Base-by-base conservation (phyloP, 2,888 invertebrate species). In the Criorhina ranunculi region DNA sequence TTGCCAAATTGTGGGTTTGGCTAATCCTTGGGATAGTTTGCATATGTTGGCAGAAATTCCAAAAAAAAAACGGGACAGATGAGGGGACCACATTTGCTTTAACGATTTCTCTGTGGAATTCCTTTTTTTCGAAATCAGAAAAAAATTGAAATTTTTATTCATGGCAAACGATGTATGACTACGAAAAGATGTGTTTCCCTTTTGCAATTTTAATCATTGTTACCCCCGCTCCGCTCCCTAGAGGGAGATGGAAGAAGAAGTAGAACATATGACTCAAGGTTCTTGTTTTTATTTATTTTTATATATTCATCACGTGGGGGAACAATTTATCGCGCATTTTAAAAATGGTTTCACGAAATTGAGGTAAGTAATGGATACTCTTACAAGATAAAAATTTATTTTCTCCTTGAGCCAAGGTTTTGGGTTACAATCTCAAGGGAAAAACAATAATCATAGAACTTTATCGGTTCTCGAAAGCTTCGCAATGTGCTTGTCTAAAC, bases 1-100 rank as follows among this genome's bases (percentile, higher is more conserved):
- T 24, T 24, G 24, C 2, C 24, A n/a, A n/a, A n/a, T 24, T 24
- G 24, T 24, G 24, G 42, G n/a, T n/a, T n/a, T 24, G 29, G 42
- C 51, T 60, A 72, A 72, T 73, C 60, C 60, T 73, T 42, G 62
- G 17, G 55, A 73, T 51, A 62, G 53, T 60, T 60, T 62, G 29
- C 60, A 72, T 60, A 60, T 60, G 72, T 40, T 60, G 60, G 60
- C 51, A 49, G n/a, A 49, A 49, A 60, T 51, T 72, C 60, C 60
- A 51, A 29, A 37, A n/a, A n/a, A n/a, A n/a, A n/a, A n/a, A n/a
- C n/a, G n/a, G n/a, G 19, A 51, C 24, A 24, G 24, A 24, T 24
- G 24, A 24, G n/a, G n/a, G n/a, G 51, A 72, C 31, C n/a, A 4
- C 24, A 4, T 24, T 24, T 24, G 24, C 8, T n/a, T 4, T 4